Base-by-base conservation (phyloP, 2,113 vertebrate genomes). In the Lepidothrix coronata region DNA sequence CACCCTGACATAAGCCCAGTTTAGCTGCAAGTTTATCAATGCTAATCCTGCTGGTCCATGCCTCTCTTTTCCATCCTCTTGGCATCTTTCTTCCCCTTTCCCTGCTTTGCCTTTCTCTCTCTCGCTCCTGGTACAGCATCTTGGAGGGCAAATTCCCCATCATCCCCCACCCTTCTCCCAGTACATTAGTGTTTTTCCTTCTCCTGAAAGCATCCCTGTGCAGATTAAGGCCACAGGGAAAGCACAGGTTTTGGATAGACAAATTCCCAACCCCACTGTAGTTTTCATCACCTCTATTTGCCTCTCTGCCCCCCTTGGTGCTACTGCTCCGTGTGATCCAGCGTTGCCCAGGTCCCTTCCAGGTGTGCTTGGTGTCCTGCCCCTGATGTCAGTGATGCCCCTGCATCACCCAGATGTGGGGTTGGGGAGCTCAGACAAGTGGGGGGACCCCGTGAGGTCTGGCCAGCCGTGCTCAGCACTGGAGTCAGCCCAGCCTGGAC, bases 1-100 rank as follows among this genome's bases (percentile, higher is more conserved):
- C 61, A 28, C 23, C 61, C 82, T 72, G 95, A 94, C 95, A 95
- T 89, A 93, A 96, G 7, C 82, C 76, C 65, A 52, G 57, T 94
- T 91, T 72, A 95, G 95, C 85, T 89, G 70, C 2, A 21, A 78
- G 87, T 85, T 87, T 84, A 84, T 61, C 52, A n/a, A 48, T 81
- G 57, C 85, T 93, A 91, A 95, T 88, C 84, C 86, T 37, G 21
- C 51, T 18, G 71, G 7, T 73, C 82, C 28, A 2, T 33, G 35
- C 65, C 72, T 71, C 65, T 41, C 8, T 33, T 35, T 49, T 80
- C 78, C 54, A 27, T 49, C 39, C 27, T 54, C 39, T 58, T 52
- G 76, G n/a, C 58, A 41, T 46, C 48, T 55, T 51, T 27, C 57
- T 88, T 73, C 57, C 52, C 57, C n/a, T 57, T 83, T 25, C 57